These are phyloP conservation scores for Montipora efflorescens DNA, from an alignment of 64 coral and sea anemone species.

Conservation along the genomic window DNA sequence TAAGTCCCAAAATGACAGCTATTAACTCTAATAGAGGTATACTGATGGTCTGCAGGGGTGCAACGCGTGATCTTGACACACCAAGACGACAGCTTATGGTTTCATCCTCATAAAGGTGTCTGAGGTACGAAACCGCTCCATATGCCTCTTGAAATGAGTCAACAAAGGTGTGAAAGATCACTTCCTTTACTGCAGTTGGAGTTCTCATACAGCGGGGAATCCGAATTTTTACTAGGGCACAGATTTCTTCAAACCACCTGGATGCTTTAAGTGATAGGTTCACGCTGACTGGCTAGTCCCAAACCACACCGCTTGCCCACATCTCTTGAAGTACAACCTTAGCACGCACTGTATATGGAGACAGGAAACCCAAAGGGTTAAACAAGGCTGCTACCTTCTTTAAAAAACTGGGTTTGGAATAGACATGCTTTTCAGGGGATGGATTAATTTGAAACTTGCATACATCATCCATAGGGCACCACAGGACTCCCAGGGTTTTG, in stretches of 20 bases:
- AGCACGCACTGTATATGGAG: conserved; percentile 43
- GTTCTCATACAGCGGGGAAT: conserved; percentile 50
- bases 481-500: not conserved
- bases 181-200: not conserved
- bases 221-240: not conserved
- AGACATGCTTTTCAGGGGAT: not conserved
- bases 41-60: conserved; percentile 27
- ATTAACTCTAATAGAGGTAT: conserved; percentile 52
- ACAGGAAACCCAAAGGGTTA: conserved; percentile 71
- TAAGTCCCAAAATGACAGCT: conserved; percentile 37
- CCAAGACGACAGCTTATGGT: not conserved
- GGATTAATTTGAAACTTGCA: not conserved
- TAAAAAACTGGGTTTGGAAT: conserved; percentile 50
- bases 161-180: conserved; percentile 13
- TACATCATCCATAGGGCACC: not conserved
- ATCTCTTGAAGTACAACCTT: conserved; percentile 48
- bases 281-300: conserved; percentile 9
- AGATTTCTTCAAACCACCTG: not conserved
- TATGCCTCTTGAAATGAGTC: conserved; percentile 43
- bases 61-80: conserved; percentile 19
- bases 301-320: conserved; percentile 33
- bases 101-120: not conserved
- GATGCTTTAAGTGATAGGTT: not conserved
- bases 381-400: conserved; percentile 64
- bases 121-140: conserved; percentile 13